A percentile compares a stretch with the other conserved stretches of the same genome.
phyloP scores from a whole-genome alignment of 2,113 vertebrate species.

The Salvelinus namaycush region DNA sequence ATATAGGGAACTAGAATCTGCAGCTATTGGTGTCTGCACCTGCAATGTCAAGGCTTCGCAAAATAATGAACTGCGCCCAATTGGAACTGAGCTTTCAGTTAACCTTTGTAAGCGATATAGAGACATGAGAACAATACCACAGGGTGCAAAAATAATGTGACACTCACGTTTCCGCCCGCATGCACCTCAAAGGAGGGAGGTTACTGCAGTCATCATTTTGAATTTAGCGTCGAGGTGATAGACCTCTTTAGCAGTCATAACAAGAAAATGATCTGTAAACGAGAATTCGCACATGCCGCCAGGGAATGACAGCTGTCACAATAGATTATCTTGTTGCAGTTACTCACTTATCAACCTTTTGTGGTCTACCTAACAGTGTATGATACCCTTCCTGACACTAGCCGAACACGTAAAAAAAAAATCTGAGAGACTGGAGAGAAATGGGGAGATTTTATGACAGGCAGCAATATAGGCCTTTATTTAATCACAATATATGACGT shows the following conservation, averaged over 20 bases:
- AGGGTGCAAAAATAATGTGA: constrained; percentile 28
- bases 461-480: neutral
- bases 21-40: constrained; percentile 81
- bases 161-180: constrained; percentile 35
- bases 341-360: too few relatives aligned
- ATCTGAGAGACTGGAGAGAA: too few relatives aligned
- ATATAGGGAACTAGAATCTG: constrained; percentile 51
- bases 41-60: constrained; percentile 88
- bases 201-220: constrained; percentile 70
- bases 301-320: neutral
- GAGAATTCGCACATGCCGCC: constrained; percentile 27
- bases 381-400: too few relatives aligned
- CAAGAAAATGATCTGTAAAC: constrained; percentile 53
- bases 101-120: constrained; percentile 80
- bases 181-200: constrained; percentile 39
- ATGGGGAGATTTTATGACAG: too few relatives aligned
- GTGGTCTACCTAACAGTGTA: too few relatives aligned
- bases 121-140: constrained; percentile 33
- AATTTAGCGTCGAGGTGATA: constrained; percentile 71
- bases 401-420: too few relatives aligned
- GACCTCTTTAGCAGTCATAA: constrained; percentile 46
- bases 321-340: too few relatives aligned
- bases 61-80: constrained; percentile 94
- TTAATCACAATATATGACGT: neutral
- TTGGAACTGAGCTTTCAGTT: constrained; percentile 88